Evolutionary conservation across 1,140 invertebrate genomes (phyloP), one percentile per base, ranked within the genome.

Genomic region (Acyrthosiphon pisum): DNA sequence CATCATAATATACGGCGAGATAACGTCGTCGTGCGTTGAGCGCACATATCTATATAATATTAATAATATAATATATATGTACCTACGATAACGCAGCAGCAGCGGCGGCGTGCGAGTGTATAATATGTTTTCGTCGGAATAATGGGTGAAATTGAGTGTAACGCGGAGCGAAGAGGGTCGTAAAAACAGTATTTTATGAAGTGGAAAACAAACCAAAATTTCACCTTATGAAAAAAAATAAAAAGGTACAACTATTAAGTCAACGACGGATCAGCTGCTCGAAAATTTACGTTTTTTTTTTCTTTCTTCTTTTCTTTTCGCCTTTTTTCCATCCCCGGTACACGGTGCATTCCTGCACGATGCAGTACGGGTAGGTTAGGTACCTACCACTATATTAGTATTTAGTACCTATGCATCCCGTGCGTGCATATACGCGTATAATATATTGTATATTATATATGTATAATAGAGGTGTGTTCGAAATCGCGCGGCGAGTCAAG

Each of bases 141-240:
- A 93, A 93, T 84, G 81, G 91, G 81, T 93, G 91, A 93, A 93
- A 93, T 93, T 86, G 91, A 84, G 91, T 44, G 91, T 93, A 37
- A 93, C 91, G 48, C 60, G 60, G 26, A 22, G 35, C 6, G 56
- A 76, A 26, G 76, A 53, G 81, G 48, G 91, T 86, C 91, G 81
- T 93, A 93, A 93, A 93, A 93, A 93, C 81, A 86, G 91, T 93
- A 93, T 93, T 93, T 93, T 93, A 93, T 93, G 91, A 86, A 93
- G 91, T 86, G 91, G 91, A 93, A 93, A 93, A 93, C 91, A 93
- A 93, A 93, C 91, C 91, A 86, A 93, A 93, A 93, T 93, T 86
- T 84, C 11, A 41, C 46, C 23, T 44, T 86, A 93, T 56, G 56
- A 93, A 86, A 41, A 37, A 48, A 83, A 46, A 41, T 35, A 46